Evolutionary conservation across 2,113 vertebrate genomes (phyloP).

Genomic region (Pipra filicauda): DNA sequence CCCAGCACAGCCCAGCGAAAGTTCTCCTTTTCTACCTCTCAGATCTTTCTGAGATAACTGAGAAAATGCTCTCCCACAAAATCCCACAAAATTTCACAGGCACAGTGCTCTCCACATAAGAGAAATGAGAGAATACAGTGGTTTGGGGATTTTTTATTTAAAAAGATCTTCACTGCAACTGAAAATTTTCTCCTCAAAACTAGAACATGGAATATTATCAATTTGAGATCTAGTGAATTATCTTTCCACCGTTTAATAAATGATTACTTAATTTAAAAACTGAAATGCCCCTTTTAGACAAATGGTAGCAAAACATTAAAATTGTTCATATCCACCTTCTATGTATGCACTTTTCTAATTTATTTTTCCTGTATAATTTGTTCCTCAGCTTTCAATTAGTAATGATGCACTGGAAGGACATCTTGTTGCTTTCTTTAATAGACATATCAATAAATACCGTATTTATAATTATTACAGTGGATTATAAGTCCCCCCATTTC

Average conservation of each 20-base stretch:
- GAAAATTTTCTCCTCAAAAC: slow-evolving; percentile 27
- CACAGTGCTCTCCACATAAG: neutral
- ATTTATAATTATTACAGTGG: neutral
- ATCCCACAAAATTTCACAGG: neutral
- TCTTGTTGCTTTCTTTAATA: neutral
- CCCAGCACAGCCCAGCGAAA: neutral
- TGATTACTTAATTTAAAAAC: slow-evolving; percentile 27
- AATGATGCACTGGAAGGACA: neutral
- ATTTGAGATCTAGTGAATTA: slow-evolving; percentile 2
- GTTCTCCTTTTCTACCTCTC: neutral
- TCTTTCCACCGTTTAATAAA: slow-evolving; percentile 21
- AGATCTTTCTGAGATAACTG: neutral
- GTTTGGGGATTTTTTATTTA: neutral
- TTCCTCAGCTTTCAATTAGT: neutral
- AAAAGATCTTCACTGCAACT: neutral
- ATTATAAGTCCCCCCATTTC: neutral
- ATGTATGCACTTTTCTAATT: neutral
- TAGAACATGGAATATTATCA: slow-evolving; percentile 1
- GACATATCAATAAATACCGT: neutral
- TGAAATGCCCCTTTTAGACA: slow-evolving; percentile 9
- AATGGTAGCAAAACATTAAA: neutral
- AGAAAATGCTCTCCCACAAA: neutral
- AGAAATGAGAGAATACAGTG: neutral
- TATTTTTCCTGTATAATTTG: neutral
- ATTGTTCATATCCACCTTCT: neutral